These are phyloP conservation scores for Triplophysa dalaica DNA, from an alignment of 2,113 vertebrate genomes.

Conservation along the genomic window DNA sequence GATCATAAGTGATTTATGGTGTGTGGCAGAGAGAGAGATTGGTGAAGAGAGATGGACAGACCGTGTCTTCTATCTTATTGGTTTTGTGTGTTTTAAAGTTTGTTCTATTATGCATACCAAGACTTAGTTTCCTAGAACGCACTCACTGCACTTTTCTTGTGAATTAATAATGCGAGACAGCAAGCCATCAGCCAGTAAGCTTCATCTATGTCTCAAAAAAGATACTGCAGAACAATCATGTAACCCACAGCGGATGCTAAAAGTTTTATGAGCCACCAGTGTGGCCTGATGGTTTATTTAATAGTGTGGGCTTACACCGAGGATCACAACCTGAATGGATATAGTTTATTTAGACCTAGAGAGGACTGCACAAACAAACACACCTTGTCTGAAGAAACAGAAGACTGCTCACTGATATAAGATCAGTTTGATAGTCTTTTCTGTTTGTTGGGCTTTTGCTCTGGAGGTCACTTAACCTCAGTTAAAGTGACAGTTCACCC, in stretches of 20 bases:
- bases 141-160: conserved; percentile 17
- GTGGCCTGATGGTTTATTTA: conserved; percentile 18
- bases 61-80: neutral
- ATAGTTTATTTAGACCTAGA: neutral
- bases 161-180: conserved; percentile 23
- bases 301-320: neutral
- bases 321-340: neutral
- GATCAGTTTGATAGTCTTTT: neutral
- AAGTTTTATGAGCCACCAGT: conserved; percentile 1
- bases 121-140: neutral
- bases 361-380: neutral
- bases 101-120: neutral
- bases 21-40: conserved; percentile 1
- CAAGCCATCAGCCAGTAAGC: neutral
- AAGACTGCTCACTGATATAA: neutral
- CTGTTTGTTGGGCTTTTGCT: neutral
- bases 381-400: neutral
- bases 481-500: neutral
- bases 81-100: neutral
- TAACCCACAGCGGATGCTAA: neutral
- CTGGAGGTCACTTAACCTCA: neutral
- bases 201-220: neutral
- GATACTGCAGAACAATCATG: neutral
- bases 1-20: neutral
- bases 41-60: neutral